Base-by-base conservation (phyloP, 2,888 invertebrate species). In the Leptothorax acervorum region DNA sequence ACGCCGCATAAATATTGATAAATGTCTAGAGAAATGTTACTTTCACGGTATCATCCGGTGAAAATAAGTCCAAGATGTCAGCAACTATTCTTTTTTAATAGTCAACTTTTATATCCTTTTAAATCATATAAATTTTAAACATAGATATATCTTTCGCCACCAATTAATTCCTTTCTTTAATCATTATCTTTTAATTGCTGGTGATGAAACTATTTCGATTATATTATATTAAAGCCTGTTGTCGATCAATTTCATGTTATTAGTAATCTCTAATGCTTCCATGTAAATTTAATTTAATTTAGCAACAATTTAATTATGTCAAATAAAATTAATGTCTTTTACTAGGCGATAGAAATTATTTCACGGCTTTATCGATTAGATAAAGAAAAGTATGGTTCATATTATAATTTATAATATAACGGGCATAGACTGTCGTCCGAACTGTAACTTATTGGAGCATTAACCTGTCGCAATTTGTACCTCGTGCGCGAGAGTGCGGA, bases 391-490 rank as follows among this genome's bases (percentile, higher is more conserved):
- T 12, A 42, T 55, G 28, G 11, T 55, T 9, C 42, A 6, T 6
- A 31, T 45, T 48, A 23, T 23, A 23, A 23, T 23, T 45, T 79
- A 79, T 53, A 35, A 60, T 60, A 73, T 73, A 60, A 73, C 60
- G 74, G 23, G 35, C 39, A 73, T 12, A 48, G 8, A 60, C 11
- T 39, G 18, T 35, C 74, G n/a, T 12, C 63, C 48, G 48, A 60
- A 79, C 23, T 73, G 18, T 60, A 79, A 73, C 18, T 79, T 79
- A 79, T 79, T 79, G 79, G 48, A 79, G 79, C 79, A 12, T 73
- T 11, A 60, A 79, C 31, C 57, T 35, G 74, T 48, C 42, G 23
- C 35, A 60, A 79, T 79, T 48, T 48, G 31, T 45, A 23, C 35
- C 18, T 48, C 57, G 18, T 45, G 57, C 45, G 23, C 71, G 28